Percentiles rank a stretch among this genome's conserved stretches.
Evolutionary conservation across 1,140 invertebrate species (phyloP).

Genomic region (Drosophila rhopaloa): DNA sequence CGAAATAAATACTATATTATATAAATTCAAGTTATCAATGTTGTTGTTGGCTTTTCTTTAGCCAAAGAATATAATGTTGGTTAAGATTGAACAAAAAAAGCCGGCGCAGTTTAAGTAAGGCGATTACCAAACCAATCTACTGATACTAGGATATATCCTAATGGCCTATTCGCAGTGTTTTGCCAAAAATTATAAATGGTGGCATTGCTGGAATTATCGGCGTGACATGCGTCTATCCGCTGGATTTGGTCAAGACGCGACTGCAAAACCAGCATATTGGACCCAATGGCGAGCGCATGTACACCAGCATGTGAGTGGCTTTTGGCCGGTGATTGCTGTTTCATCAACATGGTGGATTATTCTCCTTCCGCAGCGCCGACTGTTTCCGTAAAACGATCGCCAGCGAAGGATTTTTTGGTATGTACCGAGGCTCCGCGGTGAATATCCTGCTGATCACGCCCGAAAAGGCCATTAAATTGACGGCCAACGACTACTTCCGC

Average conservation of each 20-base stretch:
- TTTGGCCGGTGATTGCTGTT: too few species aligned
- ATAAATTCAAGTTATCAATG: background rate
- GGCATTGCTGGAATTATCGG: slow-evolving; percentile 99
- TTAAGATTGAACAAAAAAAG: slow-evolving; percentile 3
- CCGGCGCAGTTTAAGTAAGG: slow-evolving; percentile 11
- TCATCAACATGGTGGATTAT: background rate
- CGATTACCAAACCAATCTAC: too few species aligned
- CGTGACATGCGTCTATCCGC: slow-evolving; percentile 98
- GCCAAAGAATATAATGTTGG: background rate
- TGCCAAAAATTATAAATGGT: slow-evolving; percentile 98
- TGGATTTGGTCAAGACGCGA: slow-evolving; percentile 98
- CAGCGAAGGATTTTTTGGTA: slow-evolving; percentile 97
- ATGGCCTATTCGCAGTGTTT: slow-evolving; percentile 85
- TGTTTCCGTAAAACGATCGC: slow-evolving; percentile 96
- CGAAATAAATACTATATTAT: slow-evolving; percentile 23
- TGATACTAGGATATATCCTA: too few species aligned
- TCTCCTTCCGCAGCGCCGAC: slow-evolving; percentile 90
- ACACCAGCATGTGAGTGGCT: slow-evolving; percentile 94
- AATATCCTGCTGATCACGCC: slow-evolving; percentile 99
- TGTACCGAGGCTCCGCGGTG: slow-evolving; percentile 98
- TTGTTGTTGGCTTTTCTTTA: background rate
- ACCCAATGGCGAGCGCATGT: slow-evolving; percentile 95
- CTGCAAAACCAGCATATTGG: slow-evolving; percentile 96
- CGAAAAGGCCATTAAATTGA: slow-evolving; percentile 99
- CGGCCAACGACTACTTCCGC: slow-evolving; percentile 99